Evolutionary conservation across 2,888 invertebrate genomes (phyloP).

Genomic region (Archips xylosteana): DNA sequence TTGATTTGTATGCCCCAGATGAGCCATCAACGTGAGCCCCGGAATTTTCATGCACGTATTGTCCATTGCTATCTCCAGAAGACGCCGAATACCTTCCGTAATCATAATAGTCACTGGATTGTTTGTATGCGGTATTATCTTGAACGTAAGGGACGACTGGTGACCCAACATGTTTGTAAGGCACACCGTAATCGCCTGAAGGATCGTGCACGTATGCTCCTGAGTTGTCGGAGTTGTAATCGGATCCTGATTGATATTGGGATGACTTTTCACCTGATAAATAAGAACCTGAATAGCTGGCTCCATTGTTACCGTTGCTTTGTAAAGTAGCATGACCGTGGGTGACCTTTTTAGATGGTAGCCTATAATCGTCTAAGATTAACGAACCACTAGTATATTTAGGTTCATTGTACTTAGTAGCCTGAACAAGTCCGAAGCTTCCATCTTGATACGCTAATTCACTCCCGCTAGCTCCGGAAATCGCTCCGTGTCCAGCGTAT

Average conservation of each 20-base stretch:
- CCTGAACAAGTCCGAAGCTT: conserved; percentile 68
- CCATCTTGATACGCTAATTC: conserved; percentile 54
- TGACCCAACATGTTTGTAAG: conserved; percentile 73
- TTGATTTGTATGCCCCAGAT: conserved; percentile 48
- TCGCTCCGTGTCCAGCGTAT: conserved; percentile 45
- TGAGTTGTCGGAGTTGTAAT: conserved; percentile 65
- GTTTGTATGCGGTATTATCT: conserved; percentile 63
- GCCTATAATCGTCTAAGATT: conserved; percentile 76
- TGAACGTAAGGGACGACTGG: conserved; percentile 72
- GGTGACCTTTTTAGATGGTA: conserved; percentile 58
- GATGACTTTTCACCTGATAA: conserved; percentile 41
- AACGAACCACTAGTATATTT: conserved; percentile 77
- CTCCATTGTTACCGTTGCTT: conserved; percentile 44
- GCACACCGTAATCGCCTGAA: conserved; percentile 75
- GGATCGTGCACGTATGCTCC: conserved; percentile 81
- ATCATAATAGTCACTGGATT: conserved; percentile 63
- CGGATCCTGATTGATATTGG: conserved; percentile 54
- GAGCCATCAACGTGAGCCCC: conserved; percentile 60
- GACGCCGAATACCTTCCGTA: conserved; percentile 59
- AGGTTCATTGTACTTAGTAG: conserved; percentile 61
- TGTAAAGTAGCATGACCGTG: conserved; percentile 41
- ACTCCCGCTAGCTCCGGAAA: conserved; percentile 14
- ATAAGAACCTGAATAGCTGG: conserved; percentile 27
- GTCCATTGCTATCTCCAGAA: conserved; percentile 56
- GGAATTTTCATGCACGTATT: conserved; percentile 63